A percentile compares a stretch with the other conserved stretches of the same genome.
These are phyloP conservation scores for Chiloscyllium plagiosum DNA, from an alignment of 2,113 vertebrate species.

Conservation along the genomic window DNA sequence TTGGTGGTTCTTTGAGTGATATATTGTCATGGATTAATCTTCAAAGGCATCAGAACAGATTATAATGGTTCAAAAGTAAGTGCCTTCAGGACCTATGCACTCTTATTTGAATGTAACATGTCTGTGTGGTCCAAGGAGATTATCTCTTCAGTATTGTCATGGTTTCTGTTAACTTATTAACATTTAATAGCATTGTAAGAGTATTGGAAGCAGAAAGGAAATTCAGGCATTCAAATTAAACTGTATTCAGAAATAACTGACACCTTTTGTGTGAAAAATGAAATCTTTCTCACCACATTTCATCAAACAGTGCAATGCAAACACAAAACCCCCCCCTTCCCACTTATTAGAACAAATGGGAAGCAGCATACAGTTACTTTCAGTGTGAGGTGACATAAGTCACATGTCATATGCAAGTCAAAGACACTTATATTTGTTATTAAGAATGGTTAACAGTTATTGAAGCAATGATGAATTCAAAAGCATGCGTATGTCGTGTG, in stretches of 20 bases:
- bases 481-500: not conserved
- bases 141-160: not conserved
- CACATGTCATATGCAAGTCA: not conserved
- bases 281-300: not conserved
- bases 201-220: not conserved
- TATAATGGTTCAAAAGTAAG: not conserved
- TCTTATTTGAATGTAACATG: not conserved
- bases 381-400: not conserved
- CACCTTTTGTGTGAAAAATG: not conserved
- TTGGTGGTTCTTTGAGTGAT: not conserved
- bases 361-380: not conserved
- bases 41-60: not conserved
- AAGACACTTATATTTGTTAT: not conserved
- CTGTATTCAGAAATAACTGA: not conserved
- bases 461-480: slow-evolving; percentile 19
- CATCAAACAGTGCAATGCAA: not conserved
- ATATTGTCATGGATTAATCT: not conserved
- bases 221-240: not conserved
- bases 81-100: not conserved
- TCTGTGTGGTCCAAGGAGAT: not conserved
- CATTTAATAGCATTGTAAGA: not conserved
- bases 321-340: not conserved
- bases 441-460: not conserved
- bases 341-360: not conserved
- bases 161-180: slow-evolving; percentile 32